Conservation (phyloP, 2,797 vertebrate genomes). For the Pelobates cultripes region DNA sequence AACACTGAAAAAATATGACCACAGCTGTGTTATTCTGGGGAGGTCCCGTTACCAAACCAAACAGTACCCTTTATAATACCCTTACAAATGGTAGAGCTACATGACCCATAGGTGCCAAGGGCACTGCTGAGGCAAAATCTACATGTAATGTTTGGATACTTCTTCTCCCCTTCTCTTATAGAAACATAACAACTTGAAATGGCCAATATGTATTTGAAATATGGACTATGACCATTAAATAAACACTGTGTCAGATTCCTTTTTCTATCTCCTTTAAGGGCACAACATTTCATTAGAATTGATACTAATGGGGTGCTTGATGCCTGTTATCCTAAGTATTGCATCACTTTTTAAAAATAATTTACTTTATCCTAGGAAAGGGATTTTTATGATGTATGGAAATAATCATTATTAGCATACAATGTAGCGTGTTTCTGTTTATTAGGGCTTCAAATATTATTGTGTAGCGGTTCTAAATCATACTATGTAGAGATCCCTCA, state of each 20-base stretch:
- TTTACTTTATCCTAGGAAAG: constrained; percentile 22
- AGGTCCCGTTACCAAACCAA: constrained; percentile 31
- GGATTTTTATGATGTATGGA: constrained; percentile 40
- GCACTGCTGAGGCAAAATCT: constrained; percentile 33
- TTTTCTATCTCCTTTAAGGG: constrained; percentile 33
- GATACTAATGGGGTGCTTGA: constrained; percentile 6
- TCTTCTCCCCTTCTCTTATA: background rate
- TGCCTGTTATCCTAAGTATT: constrained; percentile 2
- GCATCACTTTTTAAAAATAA: constrained; percentile 25
- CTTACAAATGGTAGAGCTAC: constrained; percentile 50
- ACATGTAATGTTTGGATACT: background rate
- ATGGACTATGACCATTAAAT: constrained; percentile 42
- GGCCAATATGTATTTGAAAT: constrained; percentile 42
- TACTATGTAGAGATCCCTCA: constrained; percentile 28
- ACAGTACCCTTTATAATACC: constrained; percentile 17
- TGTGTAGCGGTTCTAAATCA: constrained; percentile 9
- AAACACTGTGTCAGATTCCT: constrained; percentile 52
- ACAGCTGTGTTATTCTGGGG: constrained; percentile 63
- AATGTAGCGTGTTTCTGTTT: constrained; percentile 29
- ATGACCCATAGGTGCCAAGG: constrained; percentile 42
- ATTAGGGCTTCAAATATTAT: constrained; percentile 15
- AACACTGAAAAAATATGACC: constrained; percentile 64
- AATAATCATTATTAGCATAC: constrained; percentile 39
- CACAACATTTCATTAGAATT: constrained; percentile 14
- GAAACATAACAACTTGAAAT: constrained; percentile 36